Base-by-base conservation (phyloP, 2,113 vertebrate species). In the Gadus chalcogrammus region DNA sequence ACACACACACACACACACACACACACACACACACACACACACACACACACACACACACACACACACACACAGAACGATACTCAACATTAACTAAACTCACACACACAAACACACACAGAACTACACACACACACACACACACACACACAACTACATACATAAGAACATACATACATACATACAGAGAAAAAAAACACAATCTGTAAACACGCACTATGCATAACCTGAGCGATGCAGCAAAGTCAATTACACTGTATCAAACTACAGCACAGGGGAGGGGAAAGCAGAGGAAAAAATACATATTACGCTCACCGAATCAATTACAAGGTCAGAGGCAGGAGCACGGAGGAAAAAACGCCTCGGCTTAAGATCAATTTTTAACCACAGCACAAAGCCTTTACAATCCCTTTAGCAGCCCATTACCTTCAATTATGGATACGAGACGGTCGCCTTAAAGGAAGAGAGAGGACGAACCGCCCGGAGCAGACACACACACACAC, bases 361-460 rank as follows among this genome's bases (percentile, higher is more conserved):
- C 42, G 66, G 83, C 83, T 75, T 71, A 72, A 63, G 75, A 88
- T 88, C 81, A 82, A 79, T 72, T 73, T 73, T 67, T 56, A 76
- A 75, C 59, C 42, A 67, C 74, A 31, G 62, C 72, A 79, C 82
- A 76, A 80, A 84, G 67, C 68, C 76, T 86, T 83, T 77, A 85
- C 84, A 86, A 87, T 88, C 84, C 84, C 73, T 88, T 87, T 82
- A 88, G 71, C 67, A 74, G 76, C 56, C 62, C 69, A 87, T 88
- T 86, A 85, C 76, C 75, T 86, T 86, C 80, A 88, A 85, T 87
- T 85, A 85, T 71, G 87, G 84, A 87, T 81, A 84, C 69, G 73
- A 80, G 80, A 81, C 60, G 59, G n/a, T 42, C 0, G 61, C 75
- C 60, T 86, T 76, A 69, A 78, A 82, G 70, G 70, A 22, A 75